Conservation (phyloP, 2,888 invertebrate genomes). For the Pyrrhosoma nymphula region DNA sequence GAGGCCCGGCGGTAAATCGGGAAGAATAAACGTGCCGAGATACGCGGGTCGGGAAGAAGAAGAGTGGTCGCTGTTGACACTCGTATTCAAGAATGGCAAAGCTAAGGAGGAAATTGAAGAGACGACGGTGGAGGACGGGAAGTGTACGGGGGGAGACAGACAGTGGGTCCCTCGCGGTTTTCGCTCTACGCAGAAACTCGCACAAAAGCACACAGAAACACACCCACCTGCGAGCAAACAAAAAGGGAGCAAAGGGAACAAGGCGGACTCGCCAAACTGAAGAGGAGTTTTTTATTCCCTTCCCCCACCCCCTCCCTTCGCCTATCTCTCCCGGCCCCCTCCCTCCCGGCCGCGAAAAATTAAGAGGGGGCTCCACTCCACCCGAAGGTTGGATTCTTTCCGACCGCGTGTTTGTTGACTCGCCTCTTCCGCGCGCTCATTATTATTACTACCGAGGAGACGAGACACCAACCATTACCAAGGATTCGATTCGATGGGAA, state of each 20-base stretch:
- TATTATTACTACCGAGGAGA: background rate
- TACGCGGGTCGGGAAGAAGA: background rate
- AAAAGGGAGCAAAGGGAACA: background rate
- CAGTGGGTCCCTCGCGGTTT: background rate
- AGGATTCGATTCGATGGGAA: background rate
- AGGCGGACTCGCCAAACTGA: background rate
- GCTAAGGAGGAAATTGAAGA: background rate
- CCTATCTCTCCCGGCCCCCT: background rate
- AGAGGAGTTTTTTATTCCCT: background rate
- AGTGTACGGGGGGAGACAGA: background rate
- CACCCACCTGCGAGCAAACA: background rate
- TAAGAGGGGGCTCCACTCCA: background rate
- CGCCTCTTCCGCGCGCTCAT: conserved; percentile 13
- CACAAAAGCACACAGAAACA: background rate
- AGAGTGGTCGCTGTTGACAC: background rate
- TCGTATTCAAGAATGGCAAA: background rate
- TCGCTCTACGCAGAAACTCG: background rate
- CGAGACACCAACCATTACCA: background rate
- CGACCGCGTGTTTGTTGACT: background rate
- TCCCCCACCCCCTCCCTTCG: background rate
- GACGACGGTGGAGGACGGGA: background rate
- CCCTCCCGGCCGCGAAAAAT: background rate
- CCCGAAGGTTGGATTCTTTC: background rate
- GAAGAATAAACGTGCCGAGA: background rate
- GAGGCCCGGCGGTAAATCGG: background rate